Base-by-base conservation (phyloP, 92 coral and sea anemone genomes). In the Pocillopora grandis region DNA sequence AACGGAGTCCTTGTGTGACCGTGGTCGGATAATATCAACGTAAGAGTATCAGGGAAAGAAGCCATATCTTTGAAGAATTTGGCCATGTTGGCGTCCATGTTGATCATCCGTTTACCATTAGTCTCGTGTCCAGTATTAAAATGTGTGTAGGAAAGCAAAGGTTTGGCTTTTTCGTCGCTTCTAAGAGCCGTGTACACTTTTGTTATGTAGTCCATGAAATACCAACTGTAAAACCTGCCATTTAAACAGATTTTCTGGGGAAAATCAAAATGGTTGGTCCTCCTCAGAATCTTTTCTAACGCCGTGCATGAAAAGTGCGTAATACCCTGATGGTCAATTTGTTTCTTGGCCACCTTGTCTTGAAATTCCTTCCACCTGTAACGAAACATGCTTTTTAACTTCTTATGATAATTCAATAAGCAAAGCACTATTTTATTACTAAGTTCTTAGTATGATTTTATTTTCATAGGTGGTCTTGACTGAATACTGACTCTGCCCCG, bases 91-190 rank as follows among this genome's bases (percentile, higher is more conserved):
- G 80, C 87, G 76, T 93, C 93, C 66, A 90, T 85, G 65, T 86
- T 93, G 21, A 75, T 82, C 49, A 93, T 86, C 65, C 93, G 88
- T 14, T 73, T 49, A 10, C 96, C 96, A 63, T 77, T 76, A 3
- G 71, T 27, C 10, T 91, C 89, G 81, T 93, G 96, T 2, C 92
- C 93, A 0, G 96, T 93, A 79, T 88, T 84, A 31, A 93, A 91
- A 75, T 93, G 92, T 16, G 79, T 83, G 81, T 84, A 93, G 2
- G 87, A 66, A 1, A 90, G 27, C 18, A 87, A 35, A 1, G 93
- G 87, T 21, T 79, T 80, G 21, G 88, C 85, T 16, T 67, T 59
- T 15, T 65, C 23, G 15, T 69, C 72, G 6, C 49, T 78, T 67
- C 48, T 61, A 12, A 78, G 36, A 13, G 78, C 73, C 55, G 79